Percentiles rank a stretch among this genome's conserved stretches.
Evolutionary conservation across 2,113 vertebrate genomes (phyloP).

Genomic region (Corythoichthys haematopterus): DNA sequence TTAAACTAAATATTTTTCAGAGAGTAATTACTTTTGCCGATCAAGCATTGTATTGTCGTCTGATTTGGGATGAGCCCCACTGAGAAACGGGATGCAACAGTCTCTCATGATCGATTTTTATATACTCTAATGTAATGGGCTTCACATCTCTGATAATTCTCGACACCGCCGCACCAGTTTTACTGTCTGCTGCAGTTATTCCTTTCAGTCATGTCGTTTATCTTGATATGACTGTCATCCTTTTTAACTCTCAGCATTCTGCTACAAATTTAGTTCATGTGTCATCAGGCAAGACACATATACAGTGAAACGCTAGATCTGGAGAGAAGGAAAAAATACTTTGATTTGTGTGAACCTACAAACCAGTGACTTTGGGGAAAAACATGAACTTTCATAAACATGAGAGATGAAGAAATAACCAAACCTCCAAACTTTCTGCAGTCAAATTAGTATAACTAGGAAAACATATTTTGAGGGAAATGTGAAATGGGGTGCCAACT

Average conservation of each 20-base stretch:
- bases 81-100: not conserved
- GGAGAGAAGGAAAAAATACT: not conserved
- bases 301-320: constrained; percentile 4
- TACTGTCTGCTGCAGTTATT: constrained; percentile 23
- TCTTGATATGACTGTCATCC: constrained; percentile 25
- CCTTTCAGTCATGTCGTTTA: constrained; percentile 29
- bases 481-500: constrained; percentile 25
- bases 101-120: not conserved
- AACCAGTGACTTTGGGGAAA: constrained; percentile 34
- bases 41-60: not conserved
- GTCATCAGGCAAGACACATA: constrained; percentile 33
- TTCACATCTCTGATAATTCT: constrained; percentile 26
- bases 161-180: constrained; percentile 10
- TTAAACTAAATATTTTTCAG: not conserved
- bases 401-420: constrained; percentile 17
- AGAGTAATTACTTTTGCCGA: not conserved
- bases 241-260: constrained; percentile 44
- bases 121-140: constrained; percentile 14
- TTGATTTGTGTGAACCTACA: constrained; percentile 40
- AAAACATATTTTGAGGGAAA: constrained; percentile 36
- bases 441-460: constrained; percentile 50
- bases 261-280: constrained; percentile 41
- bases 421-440: not conserved
- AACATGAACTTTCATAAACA: constrained; percentile 54
- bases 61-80: not conserved